Evolutionary conservation across 1,140 invertebrate species (phyloP), one percentile per base, ranked within the genome.

Genomic region (Drosophila albomicans): DNA sequence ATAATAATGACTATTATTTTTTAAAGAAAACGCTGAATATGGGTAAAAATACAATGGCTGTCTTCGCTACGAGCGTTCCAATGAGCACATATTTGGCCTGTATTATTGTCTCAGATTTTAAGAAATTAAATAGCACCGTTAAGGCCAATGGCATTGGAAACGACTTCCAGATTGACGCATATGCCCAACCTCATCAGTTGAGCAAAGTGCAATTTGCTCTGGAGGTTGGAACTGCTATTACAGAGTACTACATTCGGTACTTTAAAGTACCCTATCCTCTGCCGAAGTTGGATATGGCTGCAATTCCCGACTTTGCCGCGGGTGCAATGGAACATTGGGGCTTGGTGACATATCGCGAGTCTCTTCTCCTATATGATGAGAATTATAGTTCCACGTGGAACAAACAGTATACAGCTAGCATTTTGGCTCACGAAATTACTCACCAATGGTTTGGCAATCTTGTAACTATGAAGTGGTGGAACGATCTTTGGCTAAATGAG

Each of bases 281-380:
- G 28, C 96, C 97, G 20, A 98, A 98, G 94, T 93, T 98, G 81
- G 97, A 99, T 93, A 96, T 99, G 95, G 96, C 97, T 70, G 97
- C 97, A 10, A 97, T 99, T 77, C 98, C 98, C 1, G 98, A 99
- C 93, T 99, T 99, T 94, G 95, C 96, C 3, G 97, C 98, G 0
- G 97, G 96, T 10, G 98, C 98, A 0, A 99, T 99, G 96, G 98
- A 99, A 93, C 97, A 99, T 93, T 99, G 98, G 97, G 97, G 97
- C 4, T 92, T 97, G 1, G 95, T 98, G 0, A 97, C 96, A 1
- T 97, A 95, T 87, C 94, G 97, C 61, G 98, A 99, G 94, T 96
- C 96, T 0, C 95, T 95, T 70, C 93, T 99, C 65, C 93, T 99
- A 1, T 97, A 96, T 65, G 95, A 97, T 78, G 82, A 94, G 11